Conservation (phyloP, 2,797 vertebrate species). For the Acanthurus tractus region DNA sequence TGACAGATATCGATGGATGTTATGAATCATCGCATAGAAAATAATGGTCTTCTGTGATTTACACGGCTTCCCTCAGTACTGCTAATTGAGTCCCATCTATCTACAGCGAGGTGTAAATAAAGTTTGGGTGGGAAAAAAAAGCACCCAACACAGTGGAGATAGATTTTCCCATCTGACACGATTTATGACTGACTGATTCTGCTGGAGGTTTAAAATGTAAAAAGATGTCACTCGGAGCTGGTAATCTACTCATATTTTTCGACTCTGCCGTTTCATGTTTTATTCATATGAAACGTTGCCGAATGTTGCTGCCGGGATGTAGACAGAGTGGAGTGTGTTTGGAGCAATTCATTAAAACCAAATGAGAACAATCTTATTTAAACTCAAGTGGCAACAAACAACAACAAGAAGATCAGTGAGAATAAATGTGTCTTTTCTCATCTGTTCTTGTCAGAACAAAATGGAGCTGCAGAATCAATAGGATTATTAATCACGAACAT, state of each 20-base stretch:
- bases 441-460: too few species aligned
- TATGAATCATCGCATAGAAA: constrained; percentile 54
- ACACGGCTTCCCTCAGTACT: constrained; percentile 31
- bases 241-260: constrained; percentile 27
- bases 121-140: not conserved
- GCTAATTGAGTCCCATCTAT: constrained; percentile 61
- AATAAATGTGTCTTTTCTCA: not conserved
- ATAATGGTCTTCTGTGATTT: constrained; percentile 55
- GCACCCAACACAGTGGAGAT: constrained; percentile 9
- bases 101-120: constrained; percentile 35
- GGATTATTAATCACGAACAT: too few species aligned
- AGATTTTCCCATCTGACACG: not conserved
- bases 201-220: constrained; percentile 10
- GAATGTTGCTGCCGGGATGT: constrained; percentile 19
- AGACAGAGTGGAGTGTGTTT: constrained; percentile 1
- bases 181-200: constrained; percentile 25
- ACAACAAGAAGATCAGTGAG: not conserved
- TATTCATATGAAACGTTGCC: constrained; percentile 38
- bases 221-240: constrained; percentile 18
- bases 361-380: constrained; percentile 15
- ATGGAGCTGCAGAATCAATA: too few species aligned
- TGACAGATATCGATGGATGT: constrained; percentile 45
- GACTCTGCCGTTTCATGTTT: constrained; percentile 35
- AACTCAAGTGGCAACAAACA: constrained; percentile 30
- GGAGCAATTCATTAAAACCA: constrained; percentile 46